Conservation (phyloP, 2,888 invertebrate species). For the Anthophora plumipes region DNA sequence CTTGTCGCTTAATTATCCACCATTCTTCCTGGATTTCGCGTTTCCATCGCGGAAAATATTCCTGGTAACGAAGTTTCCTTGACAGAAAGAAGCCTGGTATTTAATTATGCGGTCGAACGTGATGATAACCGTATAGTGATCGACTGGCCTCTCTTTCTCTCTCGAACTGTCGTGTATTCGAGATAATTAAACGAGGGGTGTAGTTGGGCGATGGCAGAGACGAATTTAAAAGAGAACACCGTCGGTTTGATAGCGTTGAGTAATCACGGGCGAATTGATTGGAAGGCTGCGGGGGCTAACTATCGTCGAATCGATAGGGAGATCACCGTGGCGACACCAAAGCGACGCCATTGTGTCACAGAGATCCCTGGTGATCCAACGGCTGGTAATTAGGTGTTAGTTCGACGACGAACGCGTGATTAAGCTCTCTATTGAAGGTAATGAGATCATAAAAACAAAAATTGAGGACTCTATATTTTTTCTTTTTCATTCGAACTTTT, state of each 20-base stretch:
- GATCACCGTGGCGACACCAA: slow-evolving; percentile 2
- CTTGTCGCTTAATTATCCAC: slow-evolving; percentile 34
- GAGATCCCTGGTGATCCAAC: background rate
- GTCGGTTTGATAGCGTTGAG: slow-evolving; percentile 5
- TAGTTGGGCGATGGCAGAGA: background rate
- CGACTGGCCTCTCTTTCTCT: background rate
- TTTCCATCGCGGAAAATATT: slow-evolving; percentile 25
- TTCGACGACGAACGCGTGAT: slow-evolving; percentile 17
- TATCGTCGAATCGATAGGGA: slow-evolving; percentile 29
- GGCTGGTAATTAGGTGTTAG: slow-evolving; percentile 25
- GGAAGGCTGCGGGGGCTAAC: slow-evolving; percentile 18
- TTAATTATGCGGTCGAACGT: slow-evolving; percentile 34
- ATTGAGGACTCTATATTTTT: too few relatives aligned
- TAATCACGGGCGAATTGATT: slow-evolving; percentile 37
- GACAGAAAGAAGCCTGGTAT: slow-evolving; percentile 22
- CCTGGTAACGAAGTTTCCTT: slow-evolving; percentile 21
- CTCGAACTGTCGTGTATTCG: slow-evolving; percentile 17
- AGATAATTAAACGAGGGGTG: slow-evolving; percentile 32
- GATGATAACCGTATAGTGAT: slow-evolving; percentile 16
- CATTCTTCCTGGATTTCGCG: slow-evolving; percentile 13
- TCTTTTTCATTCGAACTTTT: too few relatives aligned
- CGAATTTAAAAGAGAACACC: slow-evolving; percentile 38
- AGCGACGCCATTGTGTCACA: slow-evolving; percentile 9
- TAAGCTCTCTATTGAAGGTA: background rate
- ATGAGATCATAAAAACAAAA: slow-evolving; percentile 16